Conservation (phyloP, 2,113 vertebrate species). For the Pontoporia blainvillei region DNA sequence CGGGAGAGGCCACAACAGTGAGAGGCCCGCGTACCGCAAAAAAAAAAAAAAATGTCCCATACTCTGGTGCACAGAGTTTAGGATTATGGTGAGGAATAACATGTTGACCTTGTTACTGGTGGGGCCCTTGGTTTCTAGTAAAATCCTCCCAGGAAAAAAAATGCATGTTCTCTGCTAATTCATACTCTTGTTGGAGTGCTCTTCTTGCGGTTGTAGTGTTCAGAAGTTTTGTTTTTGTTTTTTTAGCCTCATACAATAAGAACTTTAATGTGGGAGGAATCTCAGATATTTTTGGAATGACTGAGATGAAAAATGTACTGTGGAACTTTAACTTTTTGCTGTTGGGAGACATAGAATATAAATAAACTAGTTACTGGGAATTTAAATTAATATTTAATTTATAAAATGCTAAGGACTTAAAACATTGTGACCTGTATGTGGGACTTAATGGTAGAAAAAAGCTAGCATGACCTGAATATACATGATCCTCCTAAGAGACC, state of each 20-base stretch:
- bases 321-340: background rate
- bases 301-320: background rate
- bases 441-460: background rate
- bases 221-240: background rate
- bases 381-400: background rate
- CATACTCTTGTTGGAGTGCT: background rate
- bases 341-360: background rate
- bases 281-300: background rate
- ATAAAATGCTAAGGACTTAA: background rate
- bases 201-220: background rate
- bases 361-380: background rate
- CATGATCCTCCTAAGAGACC: background rate
- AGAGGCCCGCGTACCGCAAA: too few species aligned
- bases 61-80: background rate
- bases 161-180: background rate
- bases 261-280: background rate
- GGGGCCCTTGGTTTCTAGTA: background rate
- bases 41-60: too few species aligned
- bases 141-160: background rate
- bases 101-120: background rate
- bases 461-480: background rate
- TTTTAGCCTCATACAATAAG: background rate
- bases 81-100: background rate
- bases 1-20: too few species aligned
- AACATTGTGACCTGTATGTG: background rate